These are phyloP conservation scores for Bombylius discolor DNA, from an alignment of 2,888 invertebrate species.

Conservation along the genomic window DNA sequence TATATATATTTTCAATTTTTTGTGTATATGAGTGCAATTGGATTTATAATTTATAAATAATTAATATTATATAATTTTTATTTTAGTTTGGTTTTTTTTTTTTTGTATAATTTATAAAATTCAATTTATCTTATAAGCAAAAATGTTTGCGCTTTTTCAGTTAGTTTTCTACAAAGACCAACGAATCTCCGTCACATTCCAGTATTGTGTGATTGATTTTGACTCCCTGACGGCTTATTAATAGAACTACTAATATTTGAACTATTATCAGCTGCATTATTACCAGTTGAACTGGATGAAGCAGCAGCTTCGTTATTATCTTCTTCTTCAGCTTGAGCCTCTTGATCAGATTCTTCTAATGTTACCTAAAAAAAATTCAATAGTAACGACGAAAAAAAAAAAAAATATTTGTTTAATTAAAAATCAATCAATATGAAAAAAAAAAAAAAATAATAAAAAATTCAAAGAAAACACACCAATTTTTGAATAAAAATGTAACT, in stretches of 20 bases:
- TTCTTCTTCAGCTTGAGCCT: constrained; percentile 48
- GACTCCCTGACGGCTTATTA: constrained; percentile 36
- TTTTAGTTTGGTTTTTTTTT: too few relatives aligned
- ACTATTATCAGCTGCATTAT: not conserved
- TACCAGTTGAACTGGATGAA: not conserved
- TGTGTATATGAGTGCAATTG: not conserved
- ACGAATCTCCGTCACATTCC: constrained; percentile 90
- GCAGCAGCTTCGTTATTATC: constrained; percentile 39
- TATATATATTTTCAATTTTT: constrained; percentile 8
- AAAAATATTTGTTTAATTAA: too few relatives aligned
- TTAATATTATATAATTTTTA: too few relatives aligned
- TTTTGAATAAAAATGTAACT: too few relatives aligned
- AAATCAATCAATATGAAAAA: too few relatives aligned
- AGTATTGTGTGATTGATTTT: constrained; percentile 44
- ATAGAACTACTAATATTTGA: constrained; percentile 17
- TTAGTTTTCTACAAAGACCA: constrained; percentile 80
- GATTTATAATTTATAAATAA: too few relatives aligned
- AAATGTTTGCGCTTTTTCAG: constrained; percentile 80
- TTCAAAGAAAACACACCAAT: too few relatives aligned
- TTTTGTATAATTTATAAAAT: not conserved
- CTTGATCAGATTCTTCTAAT: constrained; percentile 55
- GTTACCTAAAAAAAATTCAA: constrained; percentile 48
- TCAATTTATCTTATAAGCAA: constrained; percentile 63
- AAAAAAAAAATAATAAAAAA: too few relatives aligned
- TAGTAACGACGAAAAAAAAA: too few relatives aligned